Evolutionary conservation across 2,888 invertebrate species (phyloP).

Genomic region (Galerucella pusilla): DNA sequence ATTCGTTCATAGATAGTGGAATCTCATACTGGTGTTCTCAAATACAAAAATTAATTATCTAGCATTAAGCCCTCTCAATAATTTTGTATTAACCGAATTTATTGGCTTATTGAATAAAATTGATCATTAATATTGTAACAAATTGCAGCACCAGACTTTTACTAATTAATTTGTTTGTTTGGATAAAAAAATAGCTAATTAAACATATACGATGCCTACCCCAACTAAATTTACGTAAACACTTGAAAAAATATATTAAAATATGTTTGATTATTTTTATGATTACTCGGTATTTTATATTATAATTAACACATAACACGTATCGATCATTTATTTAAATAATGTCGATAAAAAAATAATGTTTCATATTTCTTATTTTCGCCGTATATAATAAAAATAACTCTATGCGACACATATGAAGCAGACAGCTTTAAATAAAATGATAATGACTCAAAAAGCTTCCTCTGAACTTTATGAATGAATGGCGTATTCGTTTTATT

Average conservation of each 20-base stretch:
- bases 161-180: background rate
- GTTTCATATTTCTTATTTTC: slow-evolving; percentile 19
- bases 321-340: background rate
- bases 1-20: too few relatives aligned
- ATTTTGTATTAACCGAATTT: too few relatives aligned
- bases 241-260: background rate
- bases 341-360: background rate
- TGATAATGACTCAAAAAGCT: slow-evolving; percentile 37
- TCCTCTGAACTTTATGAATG: slow-evolving; percentile 40
- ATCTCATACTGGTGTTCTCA: too few relatives aligned
- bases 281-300: background rate
- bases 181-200: background rate
- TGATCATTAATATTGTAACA: too few relatives aligned
- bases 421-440: slow-evolving; percentile 39
- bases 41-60: too few relatives aligned
- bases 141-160: too few relatives aligned
- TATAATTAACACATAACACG: background rate
- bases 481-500: slow-evolving; percentile 42
- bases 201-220: background rate
- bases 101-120: too few relatives aligned
- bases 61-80: too few relatives aligned
- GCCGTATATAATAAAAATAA: slow-evolving; percentile 33
- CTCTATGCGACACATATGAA: slow-evolving; percentile 22
- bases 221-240: background rate
- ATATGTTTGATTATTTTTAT: background rate